Conservation (phyloP, 1,140 invertebrate genomes). For the Microplitis mediator region DNA sequence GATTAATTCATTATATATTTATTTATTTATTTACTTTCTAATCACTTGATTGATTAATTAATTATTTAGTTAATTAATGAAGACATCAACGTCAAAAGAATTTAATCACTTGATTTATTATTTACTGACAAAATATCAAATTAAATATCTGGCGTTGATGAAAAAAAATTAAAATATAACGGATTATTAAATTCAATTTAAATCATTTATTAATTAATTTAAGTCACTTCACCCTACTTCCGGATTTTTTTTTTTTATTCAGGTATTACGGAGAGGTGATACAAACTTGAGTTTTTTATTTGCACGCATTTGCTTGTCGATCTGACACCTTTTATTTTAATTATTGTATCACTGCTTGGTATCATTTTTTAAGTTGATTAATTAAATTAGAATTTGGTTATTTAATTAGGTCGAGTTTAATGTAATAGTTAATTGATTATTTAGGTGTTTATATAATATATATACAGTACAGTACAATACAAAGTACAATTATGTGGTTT, state of each 20-base stretch:
- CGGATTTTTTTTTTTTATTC: conserved; percentile 44
- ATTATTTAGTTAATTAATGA: background rate
- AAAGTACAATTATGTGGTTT: too few relatives aligned
- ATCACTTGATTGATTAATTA: background rate
- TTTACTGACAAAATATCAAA: background rate
- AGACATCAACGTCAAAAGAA: too few relatives aligned
- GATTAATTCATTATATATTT: conserved; percentile 30
- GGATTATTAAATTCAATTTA: background rate
- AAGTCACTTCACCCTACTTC: conserved; percentile 53
- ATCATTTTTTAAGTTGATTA: background rate
- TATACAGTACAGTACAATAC: too few relatives aligned
- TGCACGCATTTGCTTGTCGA: conserved; percentile 52
- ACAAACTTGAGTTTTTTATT: conserved; percentile 47
- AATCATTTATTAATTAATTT: conserved; percentile 42
- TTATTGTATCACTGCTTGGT: background rate
- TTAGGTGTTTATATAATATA: too few relatives aligned
- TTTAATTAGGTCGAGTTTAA: too few relatives aligned
- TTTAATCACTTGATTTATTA: too few relatives aligned
- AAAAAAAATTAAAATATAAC: too few relatives aligned
- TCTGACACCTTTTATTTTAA: conserved; percentile 10
- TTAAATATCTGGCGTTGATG: background rate
- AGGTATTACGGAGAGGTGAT: conserved; percentile 58
- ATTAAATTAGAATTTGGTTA: too few relatives aligned
- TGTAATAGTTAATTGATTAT: too few relatives aligned
- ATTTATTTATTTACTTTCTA: background rate